Percentiles rank a stretch among this genome's conserved stretches.
Evolutionary conservation across 2,888 invertebrate genomes (phyloP).

Genomic region (Rutpela maculata): DNA sequence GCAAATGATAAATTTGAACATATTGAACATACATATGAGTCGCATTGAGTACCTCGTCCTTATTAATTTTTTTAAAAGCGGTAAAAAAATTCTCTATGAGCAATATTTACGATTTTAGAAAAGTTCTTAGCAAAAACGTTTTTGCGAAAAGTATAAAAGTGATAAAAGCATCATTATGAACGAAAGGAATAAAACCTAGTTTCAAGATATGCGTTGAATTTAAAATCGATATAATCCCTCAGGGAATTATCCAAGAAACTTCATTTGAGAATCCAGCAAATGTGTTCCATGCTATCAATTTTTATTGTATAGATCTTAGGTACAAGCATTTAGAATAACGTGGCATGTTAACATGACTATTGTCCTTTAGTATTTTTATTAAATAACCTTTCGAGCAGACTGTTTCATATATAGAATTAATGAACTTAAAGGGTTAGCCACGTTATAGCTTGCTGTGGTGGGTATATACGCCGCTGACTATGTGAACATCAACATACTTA

Average conservation of each 20-base stretch:
- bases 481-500: background rate
- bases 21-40: too few relatives aligned
- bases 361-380: background rate
- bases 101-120: too few relatives aligned
- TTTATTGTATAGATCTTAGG: background rate
- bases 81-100: too few relatives aligned
- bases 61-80: too few relatives aligned
- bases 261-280: too few relatives aligned
- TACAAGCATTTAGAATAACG: background rate
- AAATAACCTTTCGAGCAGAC: background rate
- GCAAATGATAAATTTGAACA: too few relatives aligned
- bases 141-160: too few relatives aligned
- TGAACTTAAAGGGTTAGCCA: background rate
- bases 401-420: background rate
- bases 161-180: background rate
- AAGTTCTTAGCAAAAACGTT: too few relatives aligned
- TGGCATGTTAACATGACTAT: background rate
- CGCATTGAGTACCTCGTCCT: too few relatives aligned
- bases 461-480: background rate
- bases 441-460: background rate
- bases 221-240: background rate
- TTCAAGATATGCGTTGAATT: background rate
- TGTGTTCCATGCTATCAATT: background rate
- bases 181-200: background rate
- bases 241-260: too few relatives aligned